These are phyloP conservation scores for Leontocebus nigricollis DNA, from an alignment of 2,797 vertebrate species.

Conservation along the genomic window DNA sequence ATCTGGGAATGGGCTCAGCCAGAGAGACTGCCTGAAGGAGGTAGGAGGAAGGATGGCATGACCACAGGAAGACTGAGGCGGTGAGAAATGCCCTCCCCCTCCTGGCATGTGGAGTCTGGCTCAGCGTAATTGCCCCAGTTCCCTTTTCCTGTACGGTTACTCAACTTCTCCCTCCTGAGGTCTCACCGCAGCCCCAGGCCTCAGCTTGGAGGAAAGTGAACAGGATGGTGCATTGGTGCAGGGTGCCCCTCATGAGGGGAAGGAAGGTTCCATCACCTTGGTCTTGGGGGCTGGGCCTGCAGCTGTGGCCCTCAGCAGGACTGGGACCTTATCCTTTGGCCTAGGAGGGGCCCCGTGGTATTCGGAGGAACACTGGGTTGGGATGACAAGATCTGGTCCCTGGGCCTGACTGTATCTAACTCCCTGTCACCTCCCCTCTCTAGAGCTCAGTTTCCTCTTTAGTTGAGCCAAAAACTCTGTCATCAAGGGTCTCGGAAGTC, in stretches of 20 bases:
- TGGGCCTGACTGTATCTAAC: not conserved
- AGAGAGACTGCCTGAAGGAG: not conserved
- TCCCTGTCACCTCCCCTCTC: not conserved
- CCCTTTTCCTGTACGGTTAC: not conserved
- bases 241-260: not conserved
- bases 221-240: not conserved
- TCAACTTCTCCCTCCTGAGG: not conserved
- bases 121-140: not conserved
- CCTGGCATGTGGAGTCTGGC: not conserved
- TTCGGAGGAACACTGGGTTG: not conserved
- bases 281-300: not conserved
- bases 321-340: not conserved
- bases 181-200: not conserved
- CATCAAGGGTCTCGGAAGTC: not conserved
- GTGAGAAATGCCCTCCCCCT: not conserved
- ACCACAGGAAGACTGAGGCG: not conserved
- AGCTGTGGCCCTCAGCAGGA: not conserved
- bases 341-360: not conserved
- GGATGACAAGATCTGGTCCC: not conserved
- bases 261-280: no score
- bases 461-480: not conserved
- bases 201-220: not conserved
- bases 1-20: not conserved
- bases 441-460: not conserved
- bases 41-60: not conserved